Conservation (phyloP, 2,888 invertebrate genomes). For the Hololepta plana region DNA sequence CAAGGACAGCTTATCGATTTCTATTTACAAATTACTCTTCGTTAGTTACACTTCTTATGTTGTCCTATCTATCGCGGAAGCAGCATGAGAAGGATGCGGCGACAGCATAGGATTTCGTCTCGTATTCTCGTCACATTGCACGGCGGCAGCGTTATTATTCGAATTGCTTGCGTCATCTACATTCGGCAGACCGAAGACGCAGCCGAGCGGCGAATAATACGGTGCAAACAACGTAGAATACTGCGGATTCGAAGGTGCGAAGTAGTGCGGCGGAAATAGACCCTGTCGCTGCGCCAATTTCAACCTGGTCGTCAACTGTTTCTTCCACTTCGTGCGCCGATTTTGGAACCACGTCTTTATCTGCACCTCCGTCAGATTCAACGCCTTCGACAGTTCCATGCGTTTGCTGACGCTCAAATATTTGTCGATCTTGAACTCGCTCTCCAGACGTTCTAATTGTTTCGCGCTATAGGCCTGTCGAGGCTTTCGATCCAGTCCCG, state of each 20-base stretch:
- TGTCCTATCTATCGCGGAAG: too few species aligned
- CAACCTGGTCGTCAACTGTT: conserved; percentile 76
- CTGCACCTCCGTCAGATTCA: conserved; percentile 84
- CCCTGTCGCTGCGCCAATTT: conserved; percentile 81
- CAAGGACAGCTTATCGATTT: too few species aligned
- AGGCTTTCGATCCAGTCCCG: conserved; percentile 83
- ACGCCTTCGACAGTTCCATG: conserved; percentile 77
- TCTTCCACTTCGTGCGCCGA: conserved; percentile 92
- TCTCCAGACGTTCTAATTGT: conserved; percentile 78
- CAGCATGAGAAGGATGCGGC: too few species aligned
- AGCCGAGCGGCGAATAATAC: conserved; percentile 41
- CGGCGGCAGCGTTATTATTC: too few species aligned
- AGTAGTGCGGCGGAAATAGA: conserved; percentile 50
- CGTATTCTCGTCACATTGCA: too few species aligned
- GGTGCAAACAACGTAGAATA: conserved; percentile 42
- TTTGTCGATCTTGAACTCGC: conserved; percentile 90
- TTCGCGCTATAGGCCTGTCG: conserved; percentile 92
- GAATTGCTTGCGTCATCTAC: conserved; percentile 21
- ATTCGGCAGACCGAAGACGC: conserved; percentile 38
- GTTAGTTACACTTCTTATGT: too few species aligned
- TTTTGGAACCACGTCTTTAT: conserved; percentile 97
- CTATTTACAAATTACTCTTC: too few species aligned
- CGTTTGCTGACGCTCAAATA: conserved; percentile 91
- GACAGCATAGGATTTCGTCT: too few species aligned
- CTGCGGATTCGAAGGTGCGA: conserved; percentile 38